Percentiles rank a stretch among this genome's conserved stretches.
phyloP scores from a whole-genome alignment of 2,888 invertebrate species.

The Onchidella celtica region DNA sequence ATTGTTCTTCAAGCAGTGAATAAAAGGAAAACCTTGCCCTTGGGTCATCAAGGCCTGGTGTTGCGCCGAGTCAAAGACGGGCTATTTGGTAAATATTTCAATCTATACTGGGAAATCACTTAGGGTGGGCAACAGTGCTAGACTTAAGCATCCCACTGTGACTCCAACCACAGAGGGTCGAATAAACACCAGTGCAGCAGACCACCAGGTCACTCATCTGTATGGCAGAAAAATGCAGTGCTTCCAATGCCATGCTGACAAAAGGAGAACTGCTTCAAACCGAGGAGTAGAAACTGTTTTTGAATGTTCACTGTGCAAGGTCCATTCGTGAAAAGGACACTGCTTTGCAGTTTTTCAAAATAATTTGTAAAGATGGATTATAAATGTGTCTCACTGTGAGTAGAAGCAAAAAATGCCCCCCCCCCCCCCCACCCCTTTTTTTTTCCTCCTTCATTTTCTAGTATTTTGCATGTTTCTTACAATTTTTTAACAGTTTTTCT shows the following conservation, averaged over 20 bases:
- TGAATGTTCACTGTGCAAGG: conserved; percentile 37
- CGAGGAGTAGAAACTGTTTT: conserved; percentile 23
- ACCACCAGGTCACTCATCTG: conserved; percentile 17
- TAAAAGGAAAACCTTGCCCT: not conserved
- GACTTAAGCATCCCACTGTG: not conserved
- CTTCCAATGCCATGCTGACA: conserved; percentile 1
- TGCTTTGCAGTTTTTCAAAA: conserved; percentile 26
- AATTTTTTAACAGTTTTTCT: not conserved
- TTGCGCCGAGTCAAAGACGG: conserved; percentile 1
- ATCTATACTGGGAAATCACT: conserved; percentile 18
- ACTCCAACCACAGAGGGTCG: not conserved
- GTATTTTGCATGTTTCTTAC: not conserved
- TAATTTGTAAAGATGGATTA: conserved; percentile 3
- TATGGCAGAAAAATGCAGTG: conserved; percentile 17
- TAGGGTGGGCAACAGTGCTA: not conserved
- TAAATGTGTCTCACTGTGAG: not conserved
- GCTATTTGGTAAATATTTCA: conserved; percentile 9
- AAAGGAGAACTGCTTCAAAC: conserved; percentile 2
- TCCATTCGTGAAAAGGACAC: conserved; percentile 28
- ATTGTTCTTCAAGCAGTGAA: not conserved
- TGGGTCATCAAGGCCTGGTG: conserved; percentile 16
- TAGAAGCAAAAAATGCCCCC: not conserved
- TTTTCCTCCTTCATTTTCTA: not conserved
- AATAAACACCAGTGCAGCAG: conserved; percentile 7
- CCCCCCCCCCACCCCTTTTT: no score